Percentiles rank a stretch among this genome's conserved stretches.
phyloP scores from a whole-genome alignment of 2,113 vertebrate species.

The Anser brachyrhynchus region DNA sequence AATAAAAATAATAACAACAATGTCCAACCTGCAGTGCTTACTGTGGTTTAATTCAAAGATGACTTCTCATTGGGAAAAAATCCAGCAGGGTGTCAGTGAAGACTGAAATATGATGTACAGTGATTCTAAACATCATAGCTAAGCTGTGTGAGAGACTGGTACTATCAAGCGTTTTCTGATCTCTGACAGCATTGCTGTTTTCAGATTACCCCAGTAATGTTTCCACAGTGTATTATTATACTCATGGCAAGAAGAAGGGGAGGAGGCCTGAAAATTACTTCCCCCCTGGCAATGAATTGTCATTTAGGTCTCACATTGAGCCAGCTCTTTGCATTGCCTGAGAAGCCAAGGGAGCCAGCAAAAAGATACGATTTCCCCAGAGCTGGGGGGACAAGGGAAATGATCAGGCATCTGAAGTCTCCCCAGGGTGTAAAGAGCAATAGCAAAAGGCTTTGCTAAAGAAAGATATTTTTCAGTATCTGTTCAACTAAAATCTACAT shows the following conservation, averaged over 20 bases:
- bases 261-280: conserved; percentile 58
- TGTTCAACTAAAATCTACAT: conserved; percentile 48
- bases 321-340: conserved; percentile 28
- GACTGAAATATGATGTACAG: conserved; percentile 34
- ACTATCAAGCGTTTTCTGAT: conserved; percentile 41
- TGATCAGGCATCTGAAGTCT: conserved; percentile 36
- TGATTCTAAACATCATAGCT: neutral
- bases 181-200: conserved; percentile 41
- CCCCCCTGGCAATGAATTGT: conserved; percentile 41
- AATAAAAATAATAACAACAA: neutral
- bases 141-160: neutral
- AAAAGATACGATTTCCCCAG: conserved; percentile 59
- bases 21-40: neutral
- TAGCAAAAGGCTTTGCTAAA: conserved; percentile 51
- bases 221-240: conserved; percentile 54
- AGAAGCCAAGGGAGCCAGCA: conserved; percentile 51
- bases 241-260: conserved; percentile 43
- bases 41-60: neutral
- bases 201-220: conserved; percentile 43
- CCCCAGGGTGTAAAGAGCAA: conserved; percentile 44
- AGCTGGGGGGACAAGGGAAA: conserved; percentile 40
- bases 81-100: conserved; percentile 9
- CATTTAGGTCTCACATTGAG: conserved; percentile 41
- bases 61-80: neutral
- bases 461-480: neutral